Evolutionary conservation across 2,888 invertebrate genomes (phyloP).

Genomic region (Xanthostigma xanthostigma): DNA sequence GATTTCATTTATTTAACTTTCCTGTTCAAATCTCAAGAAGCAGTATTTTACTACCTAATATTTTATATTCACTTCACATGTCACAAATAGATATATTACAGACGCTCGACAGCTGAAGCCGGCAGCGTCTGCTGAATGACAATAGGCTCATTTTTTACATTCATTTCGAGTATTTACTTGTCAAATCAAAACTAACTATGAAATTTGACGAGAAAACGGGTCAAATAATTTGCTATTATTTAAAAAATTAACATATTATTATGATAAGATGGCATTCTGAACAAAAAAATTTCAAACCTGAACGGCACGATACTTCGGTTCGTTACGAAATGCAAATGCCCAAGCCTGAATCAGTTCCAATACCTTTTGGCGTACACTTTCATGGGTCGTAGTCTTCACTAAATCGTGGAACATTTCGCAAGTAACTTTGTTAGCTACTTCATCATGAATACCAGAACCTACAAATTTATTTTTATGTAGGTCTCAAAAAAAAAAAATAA

Average conservation of each 20-base stretch:
- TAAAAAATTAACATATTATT: no score
- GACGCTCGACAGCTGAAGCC: no score
- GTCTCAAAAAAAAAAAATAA: no score
- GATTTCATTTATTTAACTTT: no score
- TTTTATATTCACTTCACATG: no score
- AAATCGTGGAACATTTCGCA: conserved; percentile 89
- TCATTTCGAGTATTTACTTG: no score
- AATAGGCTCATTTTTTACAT: no score
- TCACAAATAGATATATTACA: no score
- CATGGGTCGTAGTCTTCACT: conserved; percentile 68
- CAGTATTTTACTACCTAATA: no score
- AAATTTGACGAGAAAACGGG: not conserved
- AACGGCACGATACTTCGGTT: conserved; percentile 73
- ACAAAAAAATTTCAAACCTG: conserved; percentile 56
- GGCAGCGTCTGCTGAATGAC: no score
- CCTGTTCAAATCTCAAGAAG: no score
- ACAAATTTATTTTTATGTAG: conserved; percentile 3
- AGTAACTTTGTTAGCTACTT: conserved; percentile 77
- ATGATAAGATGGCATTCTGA: not conserved
- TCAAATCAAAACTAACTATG: conserved; percentile 9
- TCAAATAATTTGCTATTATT: not conserved
- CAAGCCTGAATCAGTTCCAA: conserved; percentile 93
- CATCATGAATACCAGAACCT: conserved; percentile 75
- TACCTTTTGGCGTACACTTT: conserved; percentile 69
- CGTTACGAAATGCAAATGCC: conserved; percentile 94